Evolutionary conservation across 2,113 vertebrate genomes (phyloP), one percentile per base, ranked within the genome.

Genomic region (Smithornis capensis): DNA sequence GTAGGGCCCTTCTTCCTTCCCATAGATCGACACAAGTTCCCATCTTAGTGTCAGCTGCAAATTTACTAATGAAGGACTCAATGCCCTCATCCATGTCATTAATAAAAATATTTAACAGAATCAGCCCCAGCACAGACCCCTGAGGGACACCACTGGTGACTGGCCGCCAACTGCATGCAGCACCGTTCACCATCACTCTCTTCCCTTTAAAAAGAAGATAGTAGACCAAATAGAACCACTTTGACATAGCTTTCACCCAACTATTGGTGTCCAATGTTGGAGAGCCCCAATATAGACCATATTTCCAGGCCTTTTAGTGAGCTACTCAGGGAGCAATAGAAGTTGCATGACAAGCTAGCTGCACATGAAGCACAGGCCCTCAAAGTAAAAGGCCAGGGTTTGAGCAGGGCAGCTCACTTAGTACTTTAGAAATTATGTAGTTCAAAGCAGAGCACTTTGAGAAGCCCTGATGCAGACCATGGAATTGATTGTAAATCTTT

Each of bases 241-340:
- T 78, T 33, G n/a, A 19, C 24, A 19, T 17, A n/a, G 12, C 28
- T 74, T 74, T 87, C n/a, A 24, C 62, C 33, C 9, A 7, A 18
- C 31, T 47, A 5, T n/a, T 44, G 31, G 5, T 82, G 57, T 67
- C 31, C 37, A 6, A 19, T 70, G 31, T 49, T 69, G 52, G 47
- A 62, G 8, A 74, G 0, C 9, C 21, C 10, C 6, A 21, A 0
- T 25, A 28, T 1, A 42, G 12, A 35, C 12, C 2, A 0, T 23
- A 6, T 52, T 81, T 69, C 31, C 35, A 64, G 63, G 14, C 7
- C 50, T 83, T 83, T 77, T 56, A 56, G 16, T 74, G 37, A 69
- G 31, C 44, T 45, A 19, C 44, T 33, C 28, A 44, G 27, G 31
- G 37, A 71, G 19, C 15, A 80, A 17, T 33, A 6, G 75, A 71